Evolutionary conservation across 1,140 invertebrate species (phyloP), one percentile per base, ranked within the genome.

Genomic region (Xylocopa sonorina): DNA sequence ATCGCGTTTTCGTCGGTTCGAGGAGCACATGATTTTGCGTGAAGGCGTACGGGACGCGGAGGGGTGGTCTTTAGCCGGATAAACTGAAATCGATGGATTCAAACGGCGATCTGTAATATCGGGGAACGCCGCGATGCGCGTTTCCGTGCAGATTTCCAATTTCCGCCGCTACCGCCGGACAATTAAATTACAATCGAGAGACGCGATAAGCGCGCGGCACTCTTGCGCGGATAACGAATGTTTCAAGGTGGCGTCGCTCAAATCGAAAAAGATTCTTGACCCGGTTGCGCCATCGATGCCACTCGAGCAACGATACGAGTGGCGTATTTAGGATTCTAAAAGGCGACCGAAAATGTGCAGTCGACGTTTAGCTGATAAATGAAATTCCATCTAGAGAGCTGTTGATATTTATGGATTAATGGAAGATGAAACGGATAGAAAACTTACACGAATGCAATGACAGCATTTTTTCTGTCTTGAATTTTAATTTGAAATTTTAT

Each of bases 121-220:
- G 66, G 60, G 78, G 87, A 81, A 82, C 85, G 73, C n/a, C 53
- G 78, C 71, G 71, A 63, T 67, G 74, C 51, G 68, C 76, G 84
- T 80, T n/a, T 87, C 76, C 89, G 81, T 88, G 86, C 85, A 83
- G 85, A 90, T 87, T 86, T 91, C 87, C 89, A 91, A 92, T 92
- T 92, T 92, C 87, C 87, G 87, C 87, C n/a, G n/a, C n/a, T n/a
- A 87, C 88, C 87, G 88, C 88, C 87, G 87, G 87, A 88, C 90
- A 91, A 91, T 92, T 91, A 92, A 91, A 91, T 91, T 91, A 91
- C 88, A 91, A 90, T 91, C 88, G 88, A 85, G 80, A 79, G 87
- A 87, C 86, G 83, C 85, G 89, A 89, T 88, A 89, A 89, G 88
- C 89, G 89, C 87, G 81, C 82, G 67, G 83, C 75, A n/a, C n/a